Evolutionary conservation across 2,797 vertebrate species (phyloP).

Genomic region (Eulemur rubriventer): DNA sequence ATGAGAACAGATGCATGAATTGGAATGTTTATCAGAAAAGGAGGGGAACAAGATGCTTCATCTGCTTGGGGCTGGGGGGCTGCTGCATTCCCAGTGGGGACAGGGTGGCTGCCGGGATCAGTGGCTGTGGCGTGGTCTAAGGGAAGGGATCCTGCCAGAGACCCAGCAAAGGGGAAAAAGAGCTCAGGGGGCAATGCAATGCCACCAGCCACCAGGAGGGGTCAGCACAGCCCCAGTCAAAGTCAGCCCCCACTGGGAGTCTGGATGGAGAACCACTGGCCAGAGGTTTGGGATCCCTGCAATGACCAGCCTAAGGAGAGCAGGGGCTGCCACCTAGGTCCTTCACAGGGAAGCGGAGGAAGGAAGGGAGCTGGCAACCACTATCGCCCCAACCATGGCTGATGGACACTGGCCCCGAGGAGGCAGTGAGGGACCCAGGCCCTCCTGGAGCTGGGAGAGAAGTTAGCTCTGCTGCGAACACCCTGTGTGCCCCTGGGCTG

Average conservation of each 20-base stretch:
- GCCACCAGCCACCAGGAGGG: constrained; percentile 55
- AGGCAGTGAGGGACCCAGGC: not conserved
- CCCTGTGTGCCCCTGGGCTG: not conserved
- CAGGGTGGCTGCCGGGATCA: not conserved
- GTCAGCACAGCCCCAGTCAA: constrained; percentile 70
- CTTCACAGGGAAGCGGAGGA: not conserved
- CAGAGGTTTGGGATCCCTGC: constrained; percentile 41
- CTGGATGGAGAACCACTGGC: not conserved
- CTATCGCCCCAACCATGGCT: not conserved
- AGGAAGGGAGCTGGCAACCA: not conserved
- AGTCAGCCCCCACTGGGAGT: not conserved
- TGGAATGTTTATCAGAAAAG: not conserved
- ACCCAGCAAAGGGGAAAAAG: not conserved
- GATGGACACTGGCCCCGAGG: not conserved
- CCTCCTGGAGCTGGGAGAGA: not conserved
- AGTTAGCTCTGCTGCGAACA: not conserved
- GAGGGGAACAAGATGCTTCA: not conserved
- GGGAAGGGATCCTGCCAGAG: not conserved
- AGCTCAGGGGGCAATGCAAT: constrained; percentile 8
- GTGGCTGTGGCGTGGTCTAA: not conserved
- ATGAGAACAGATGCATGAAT: not conserved
- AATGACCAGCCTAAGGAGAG: not conserved
- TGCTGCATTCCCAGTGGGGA: not conserved
- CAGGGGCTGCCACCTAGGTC: not conserved
- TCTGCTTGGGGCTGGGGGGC: not conserved